Conservation (phyloP, 2,888 invertebrate genomes). For the Stenodema calcarata region DNA sequence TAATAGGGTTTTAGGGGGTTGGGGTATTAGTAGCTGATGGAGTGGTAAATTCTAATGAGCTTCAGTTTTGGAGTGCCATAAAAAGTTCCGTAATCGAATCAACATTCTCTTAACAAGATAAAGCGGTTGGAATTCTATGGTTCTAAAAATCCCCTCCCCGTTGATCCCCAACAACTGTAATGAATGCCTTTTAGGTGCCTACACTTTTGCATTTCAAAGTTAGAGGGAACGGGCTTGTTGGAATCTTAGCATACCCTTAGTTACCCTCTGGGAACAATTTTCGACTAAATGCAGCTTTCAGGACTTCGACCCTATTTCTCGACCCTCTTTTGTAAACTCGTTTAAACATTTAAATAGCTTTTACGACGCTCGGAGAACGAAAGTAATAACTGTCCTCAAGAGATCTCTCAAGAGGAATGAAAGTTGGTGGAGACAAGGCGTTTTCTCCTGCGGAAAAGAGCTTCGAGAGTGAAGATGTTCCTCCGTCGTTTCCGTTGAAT, state of each 20-base stretch:
- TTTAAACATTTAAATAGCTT: conserved; percentile 29
- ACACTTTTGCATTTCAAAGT: not conserved
- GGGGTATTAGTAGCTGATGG: too few relatives aligned
- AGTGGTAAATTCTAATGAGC: too few relatives aligned
- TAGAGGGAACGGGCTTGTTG: not conserved
- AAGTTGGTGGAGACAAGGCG: not conserved
- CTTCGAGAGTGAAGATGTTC: not conserved
- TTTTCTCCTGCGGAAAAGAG: not conserved
- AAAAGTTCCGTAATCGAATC: too few relatives aligned
- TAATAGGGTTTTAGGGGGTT: too few relatives aligned
- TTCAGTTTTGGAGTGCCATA: too few relatives aligned
- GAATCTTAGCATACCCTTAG: not conserved
- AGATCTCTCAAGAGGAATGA: not conserved
- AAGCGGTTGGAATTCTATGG: too few relatives aligned
- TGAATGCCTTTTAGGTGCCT: not conserved
- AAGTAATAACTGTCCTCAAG: not conserved
- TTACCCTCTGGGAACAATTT: not conserved
- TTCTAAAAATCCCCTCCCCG: too few relatives aligned
- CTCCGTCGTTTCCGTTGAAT: not conserved
- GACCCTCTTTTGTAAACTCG: not conserved
- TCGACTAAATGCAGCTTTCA: not conserved
- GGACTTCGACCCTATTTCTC: not conserved
- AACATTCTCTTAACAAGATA: too few relatives aligned
- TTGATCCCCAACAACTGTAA: too few relatives aligned
- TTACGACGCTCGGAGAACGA: not conserved